Percentiles rank a stretch among this genome's conserved stretches.
Conservation (phyloP, 2,888 invertebrate species). For the Tricholauxania praeusta region DNA sequence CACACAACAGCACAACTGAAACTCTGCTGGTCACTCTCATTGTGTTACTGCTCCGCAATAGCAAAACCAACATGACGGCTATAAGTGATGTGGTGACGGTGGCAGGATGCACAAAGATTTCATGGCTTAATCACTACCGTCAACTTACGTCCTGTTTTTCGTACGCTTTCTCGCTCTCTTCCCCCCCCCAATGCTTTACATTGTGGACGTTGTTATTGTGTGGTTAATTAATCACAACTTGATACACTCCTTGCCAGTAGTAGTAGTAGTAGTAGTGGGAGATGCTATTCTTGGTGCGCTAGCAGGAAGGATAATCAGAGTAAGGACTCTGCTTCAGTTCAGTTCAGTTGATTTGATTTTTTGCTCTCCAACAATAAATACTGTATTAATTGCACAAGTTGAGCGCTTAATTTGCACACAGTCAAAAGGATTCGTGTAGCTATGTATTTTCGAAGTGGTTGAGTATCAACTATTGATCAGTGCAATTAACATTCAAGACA, state of each 20-base stretch:
- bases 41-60: too few relatives aligned
- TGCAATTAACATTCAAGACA: too few relatives aligned
- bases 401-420: too few relatives aligned
- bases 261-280: neutral
- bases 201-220: slow-evolving; percentile 46
- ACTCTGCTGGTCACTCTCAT: too few relatives aligned
- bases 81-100: neutral
- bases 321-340: neutral
- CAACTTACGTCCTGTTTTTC: slow-evolving; percentile 32
- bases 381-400: too few relatives aligned
- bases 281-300: neutral
- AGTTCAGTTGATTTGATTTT: too few relatives aligned
- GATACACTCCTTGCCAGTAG: slow-evolving; percentile 36
- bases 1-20: neutral
- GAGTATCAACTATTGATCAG: too few relatives aligned
- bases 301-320: neutral
- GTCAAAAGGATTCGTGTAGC: too few relatives aligned
- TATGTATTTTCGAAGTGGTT: too few relatives aligned
- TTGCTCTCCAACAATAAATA: too few relatives aligned
- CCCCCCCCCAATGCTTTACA: neutral
- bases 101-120: slow-evolving; percentile 23
- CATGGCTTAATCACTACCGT: slow-evolving; percentile 50
- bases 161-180: neutral
- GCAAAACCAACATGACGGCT: neutral
- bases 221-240: slow-evolving; percentile 54